Evolutionary conservation across 2,113 vertebrate genomes (phyloP), one percentile per base, ranked within the genome.

Genomic region (Hippocampus mohnikei): DNA sequence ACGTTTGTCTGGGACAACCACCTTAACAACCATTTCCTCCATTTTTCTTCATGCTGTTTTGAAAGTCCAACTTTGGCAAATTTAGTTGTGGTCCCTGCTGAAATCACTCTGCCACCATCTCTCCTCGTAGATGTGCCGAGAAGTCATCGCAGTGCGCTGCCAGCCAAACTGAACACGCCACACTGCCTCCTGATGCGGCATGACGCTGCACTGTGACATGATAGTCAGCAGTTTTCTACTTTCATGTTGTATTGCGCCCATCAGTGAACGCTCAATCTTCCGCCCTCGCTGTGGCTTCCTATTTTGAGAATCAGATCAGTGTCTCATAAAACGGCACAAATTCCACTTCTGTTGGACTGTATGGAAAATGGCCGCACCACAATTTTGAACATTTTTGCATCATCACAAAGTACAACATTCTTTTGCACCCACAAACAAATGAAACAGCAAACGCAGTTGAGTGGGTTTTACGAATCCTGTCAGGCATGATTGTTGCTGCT

Each of bases 401-500:
- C 21, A 55, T n/a, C 21, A 25, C 8, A 23, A 55, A 12, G 10
- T 13, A 50, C 13, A 2, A 16, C 4, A 16, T 5, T 1, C 10
- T 55, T 55, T 55, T 55, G 18, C 20, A 56, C 12, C 53, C n/a
- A 56, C n/a, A 25, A 25, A 56, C 53, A 56, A 56, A 21, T 9
- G 21, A 3, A 55, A n/a, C 0, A 55, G 21, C 8, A 23, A 55
- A n/a, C 11, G 21, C 21, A 58, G 18, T 53, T 42, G 52, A 75
- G 21, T 53, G 59, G 64, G 50, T 56, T 15, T 56, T 27, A 3
- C 55, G 25, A 12, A 25, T 25, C 29, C 33, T 37, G 29, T 33
- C 65, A 82, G 83, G 80, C 86, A 62, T 60, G 52, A 61, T 2
- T 61, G 41, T 21, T 66, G n/a, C 13, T 33, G 18, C 40, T 8